Base-by-base conservation (phyloP, 2,113 vertebrate species). In the Nicator chloris region DNA sequence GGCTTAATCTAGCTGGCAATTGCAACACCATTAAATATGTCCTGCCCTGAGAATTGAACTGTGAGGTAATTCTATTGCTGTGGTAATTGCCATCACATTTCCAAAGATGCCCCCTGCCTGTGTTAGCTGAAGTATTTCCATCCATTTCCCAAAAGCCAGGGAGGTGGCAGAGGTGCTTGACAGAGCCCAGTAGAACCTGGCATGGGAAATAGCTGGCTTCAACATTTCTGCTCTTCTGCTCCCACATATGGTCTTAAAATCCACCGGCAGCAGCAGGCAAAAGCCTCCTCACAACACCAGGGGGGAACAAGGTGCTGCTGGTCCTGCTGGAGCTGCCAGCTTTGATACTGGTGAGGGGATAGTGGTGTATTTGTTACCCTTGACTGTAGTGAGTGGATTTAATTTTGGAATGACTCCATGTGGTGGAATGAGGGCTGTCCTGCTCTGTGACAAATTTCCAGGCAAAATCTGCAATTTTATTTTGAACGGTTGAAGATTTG, bases 1-100 rank as follows among this genome's bases (percentile, higher is more conserved):
- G 84, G 51, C 81, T 94, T 79, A 97, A 93, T 84, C 70, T 91
- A 73, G 23, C 71, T 40, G 78, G 59, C 81, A 77, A 68, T 49
- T 53, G 84, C 70, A 77, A 24, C 21, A 39, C 37, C 12, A 20
- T 85, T 69, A 82, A 88, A 66, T 51, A 10, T 6, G 18, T 76
- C 59, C 64, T 90, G 53, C 47, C 49, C 42, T 37, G 39, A 83
- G 70, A 91, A 50, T 0, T 72, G 64, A 82, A 63, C 35, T 54
- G 30, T 1, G 2, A 85, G 49, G 20, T 49, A 85, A 64, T 88
- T 90, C 39, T 4, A 21, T 42, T 65, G 66, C 54, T 53, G 40
- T 73, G 49, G 37, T 65, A 44, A 57, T 76, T 80, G 53, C 59
- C 33, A 17, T 61, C 40, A 57, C n/a, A 26, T 86, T 88, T 70